Evolutionary conservation across 2,113 vertebrate species (phyloP).

Genomic region (Pseudorasbora parva): DNA sequence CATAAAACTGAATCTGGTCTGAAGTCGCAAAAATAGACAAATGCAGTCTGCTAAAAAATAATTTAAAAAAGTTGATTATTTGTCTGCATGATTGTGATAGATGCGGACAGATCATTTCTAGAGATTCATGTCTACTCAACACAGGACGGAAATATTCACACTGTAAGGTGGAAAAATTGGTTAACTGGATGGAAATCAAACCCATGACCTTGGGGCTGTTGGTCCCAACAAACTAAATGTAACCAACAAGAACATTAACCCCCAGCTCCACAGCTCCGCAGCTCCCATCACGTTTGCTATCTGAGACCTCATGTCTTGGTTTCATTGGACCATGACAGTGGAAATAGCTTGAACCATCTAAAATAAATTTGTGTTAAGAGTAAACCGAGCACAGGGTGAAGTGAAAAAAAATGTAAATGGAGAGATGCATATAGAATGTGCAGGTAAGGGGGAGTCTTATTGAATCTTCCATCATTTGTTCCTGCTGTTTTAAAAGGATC

Average conservation of each 20-base stretch:
- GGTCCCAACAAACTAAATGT: not conserved
- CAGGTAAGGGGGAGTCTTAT: not conserved
- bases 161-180: not conserved
- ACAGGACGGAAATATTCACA: not conserved
- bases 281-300: not conserved
- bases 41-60: not conserved
- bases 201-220: not conserved
- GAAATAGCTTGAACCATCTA: conserved; percentile 23
- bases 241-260: not conserved
- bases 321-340: conserved; percentile 35
- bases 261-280: not conserved
- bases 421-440: conserved; percentile 6
- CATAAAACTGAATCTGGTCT: not conserved
- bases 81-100: not conserved
- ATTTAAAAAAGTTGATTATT: not conserved
- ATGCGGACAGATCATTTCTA: not conserved
- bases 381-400: conserved; percentile 5
- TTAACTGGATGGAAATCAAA: not conserved
- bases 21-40: not conserved
- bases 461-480: not conserved
- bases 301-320: conserved; percentile 14
- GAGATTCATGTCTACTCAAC: not conserved
- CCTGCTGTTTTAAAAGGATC: not conserved
- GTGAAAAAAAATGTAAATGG: not conserved
- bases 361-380: conserved; percentile 42